phyloP scores from a whole-genome alignment of 92 coral and sea anemone species.

The Desmophyllum pertusum region DNA sequence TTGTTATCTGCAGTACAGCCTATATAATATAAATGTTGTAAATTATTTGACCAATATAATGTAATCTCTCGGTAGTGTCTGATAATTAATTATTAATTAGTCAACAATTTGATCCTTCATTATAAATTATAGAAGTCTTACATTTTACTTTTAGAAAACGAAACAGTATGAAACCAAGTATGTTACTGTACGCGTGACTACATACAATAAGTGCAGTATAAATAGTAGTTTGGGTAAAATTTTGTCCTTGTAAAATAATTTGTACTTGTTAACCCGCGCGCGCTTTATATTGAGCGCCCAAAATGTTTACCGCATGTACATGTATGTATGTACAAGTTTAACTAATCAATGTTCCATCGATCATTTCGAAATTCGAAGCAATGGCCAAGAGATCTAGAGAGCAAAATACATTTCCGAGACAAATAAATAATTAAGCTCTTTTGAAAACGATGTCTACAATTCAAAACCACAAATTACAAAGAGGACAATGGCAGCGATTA shows the following conservation, averaged over 20 bases:
- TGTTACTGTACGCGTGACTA: not conserved
- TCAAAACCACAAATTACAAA: not conserved
- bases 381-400: not conserved
- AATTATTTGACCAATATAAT: no score
- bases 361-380: not conserved
- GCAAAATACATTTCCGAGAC: not conserved
- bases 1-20: no score
- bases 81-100: not conserved
- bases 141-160: not conserved
- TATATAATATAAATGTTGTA: no score
- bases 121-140: not conserved
- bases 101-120: not conserved
- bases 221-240: not conserved
- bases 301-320: no score
- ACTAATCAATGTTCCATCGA: not conserved
- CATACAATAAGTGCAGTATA: not conserved
- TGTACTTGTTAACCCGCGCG: not conserved
- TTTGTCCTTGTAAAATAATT: not conserved
- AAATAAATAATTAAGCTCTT: slow-evolving; percentile 10
- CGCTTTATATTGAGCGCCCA: no score
- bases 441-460: not conserved
- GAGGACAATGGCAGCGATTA: slow-evolving; percentile 1
- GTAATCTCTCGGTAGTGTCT: not conserved
- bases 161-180: not conserved
- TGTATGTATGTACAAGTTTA: not conserved